These are phyloP conservation scores for Kuschelorhynchus macadamiae DNA, from an alignment of 2,888 invertebrate genomes.

Conservation along the genomic window DNA sequence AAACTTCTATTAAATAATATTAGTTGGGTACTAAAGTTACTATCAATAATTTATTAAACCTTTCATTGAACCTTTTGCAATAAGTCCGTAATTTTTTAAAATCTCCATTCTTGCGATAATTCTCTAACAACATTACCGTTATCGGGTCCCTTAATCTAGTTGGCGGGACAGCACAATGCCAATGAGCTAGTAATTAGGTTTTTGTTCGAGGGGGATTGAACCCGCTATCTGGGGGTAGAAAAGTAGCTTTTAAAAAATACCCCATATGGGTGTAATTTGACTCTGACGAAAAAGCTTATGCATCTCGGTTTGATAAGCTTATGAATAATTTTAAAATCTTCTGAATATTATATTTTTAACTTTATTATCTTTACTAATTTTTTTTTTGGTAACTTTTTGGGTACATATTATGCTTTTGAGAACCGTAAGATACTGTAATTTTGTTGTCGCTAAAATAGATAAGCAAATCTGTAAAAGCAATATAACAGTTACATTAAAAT, in stretches of 20 bases:
- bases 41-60: too few species aligned
- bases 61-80: too few species aligned
- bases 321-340: conserved; percentile 15
- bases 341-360: not conserved
- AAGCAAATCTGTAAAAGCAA: too few species aligned
- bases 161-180: conserved; percentile 29
- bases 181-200: conserved; percentile 44
- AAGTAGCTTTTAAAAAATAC: conserved; percentile 42
- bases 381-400: too few species aligned
- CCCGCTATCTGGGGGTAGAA: conserved; percentile 29
- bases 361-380: not conserved
- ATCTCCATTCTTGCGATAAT: conserved; percentile 28
- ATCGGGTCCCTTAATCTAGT: conserved; percentile 38
- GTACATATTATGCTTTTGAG: too few species aligned
- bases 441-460: too few species aligned
- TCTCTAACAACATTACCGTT: conserved; percentile 28
- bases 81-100: too few species aligned
- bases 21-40: too few species aligned
- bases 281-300: conserved; percentile 22
- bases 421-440: too few species aligned
- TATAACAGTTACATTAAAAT: too few species aligned
- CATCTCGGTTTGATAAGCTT: conserved; percentile 33
- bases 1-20: too few species aligned
- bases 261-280: conserved; percentile 42
- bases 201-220: conserved; percentile 39